Base-by-base conservation (phyloP, 2,113 vertebrate species). In the Gymnorhina tibicen region DNA sequence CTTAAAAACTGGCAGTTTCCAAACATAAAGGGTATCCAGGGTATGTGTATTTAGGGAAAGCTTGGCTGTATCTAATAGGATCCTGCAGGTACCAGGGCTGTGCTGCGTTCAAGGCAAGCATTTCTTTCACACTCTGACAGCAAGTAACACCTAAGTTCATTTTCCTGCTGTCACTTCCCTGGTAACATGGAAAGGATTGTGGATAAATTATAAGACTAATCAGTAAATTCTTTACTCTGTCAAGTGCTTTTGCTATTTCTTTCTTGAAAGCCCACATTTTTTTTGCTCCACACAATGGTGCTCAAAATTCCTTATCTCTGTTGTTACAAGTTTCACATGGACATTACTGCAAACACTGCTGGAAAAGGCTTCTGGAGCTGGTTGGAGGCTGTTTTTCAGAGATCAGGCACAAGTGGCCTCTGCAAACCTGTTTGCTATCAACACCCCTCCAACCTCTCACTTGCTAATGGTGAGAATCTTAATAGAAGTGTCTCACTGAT, bases 321-420 rank as follows among this genome's bases (percentile, higher is more conserved):
- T 60, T 15, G 11, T 32, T 59, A 33, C 6, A 6, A 15, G 23
- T 64, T 91, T 72, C 4, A 3, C 0, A 0, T 7, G 52, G 49
- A 8, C 41, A 7, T 60, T n/a, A 28, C n/a, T 59, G 42, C 39
- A 80, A 49, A 69, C 13, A 3, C 10, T 59, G 39, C 18, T 90
- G 78, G 42, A 87, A 82, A 47, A n/a, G 28, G 46, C 35, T 82
- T 20, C 28, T 41, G 63, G 32, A 67, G n/a, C 24, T 78, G 42
- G 15, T 8, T 87, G 59, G 39, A 67, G 11, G n/a, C 12, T 74
- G 19, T 32, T 94, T 42, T 14, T 79, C 39, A 63, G 75, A 50
- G 39, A 84, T 22, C 28, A 66, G 55, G 68, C 27, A 23, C 3
- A 55, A 60, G 10, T 33, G 60, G 37, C 32, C 22, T 80, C 76